These are phyloP conservation scores for Eupithecia abbreviata DNA, from an alignment of 2,888 invertebrate genomes.

Conservation along the genomic window DNA sequence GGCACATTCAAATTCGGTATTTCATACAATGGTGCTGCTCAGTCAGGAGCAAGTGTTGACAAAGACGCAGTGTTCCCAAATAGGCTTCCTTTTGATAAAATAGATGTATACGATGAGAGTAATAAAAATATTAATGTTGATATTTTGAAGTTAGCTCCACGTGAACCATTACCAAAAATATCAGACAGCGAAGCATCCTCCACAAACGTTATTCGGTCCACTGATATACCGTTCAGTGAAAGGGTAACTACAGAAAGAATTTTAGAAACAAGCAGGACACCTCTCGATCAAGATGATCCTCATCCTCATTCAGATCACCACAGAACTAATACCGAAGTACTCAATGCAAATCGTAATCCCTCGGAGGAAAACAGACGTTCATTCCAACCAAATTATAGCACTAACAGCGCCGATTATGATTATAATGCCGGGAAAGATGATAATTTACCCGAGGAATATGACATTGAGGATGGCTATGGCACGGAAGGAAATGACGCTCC, in stretches of 20 bases:
- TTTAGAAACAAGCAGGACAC: slow-evolving; percentile 49
- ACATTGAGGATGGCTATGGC: slow-evolving; percentile 69
- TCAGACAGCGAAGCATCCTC: slow-evolving; percentile 30
- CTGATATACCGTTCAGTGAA: slow-evolving; percentile 50
- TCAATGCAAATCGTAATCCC: slow-evolving; percentile 51
- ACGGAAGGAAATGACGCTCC: slow-evolving; percentile 71
- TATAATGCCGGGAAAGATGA: slow-evolving; percentile 72
- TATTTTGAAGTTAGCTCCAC: slow-evolving; percentile 50
- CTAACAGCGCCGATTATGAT: slow-evolving; percentile 66
- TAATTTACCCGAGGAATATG: slow-evolving; percentile 67
- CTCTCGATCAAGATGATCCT: slow-evolving; percentile 46
- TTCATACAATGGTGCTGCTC: slow-evolving; percentile 91
- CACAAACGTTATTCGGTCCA: slow-evolving; percentile 39
- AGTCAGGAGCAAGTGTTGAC: slow-evolving; percentile 89
- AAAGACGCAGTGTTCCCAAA: slow-evolving; percentile 80
- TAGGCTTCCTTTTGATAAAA: slow-evolving; percentile 72
- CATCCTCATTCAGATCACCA: slow-evolving; percentile 76
- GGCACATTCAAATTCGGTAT: slow-evolving; percentile 92
- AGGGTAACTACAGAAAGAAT: slow-evolving; percentile 46
- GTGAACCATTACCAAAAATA: slow-evolving; percentile 40
- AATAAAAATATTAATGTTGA: slow-evolving; percentile 73
- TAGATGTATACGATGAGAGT: slow-evolving; percentile 73
- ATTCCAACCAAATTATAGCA: slow-evolving; percentile 62
- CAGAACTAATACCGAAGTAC: slow-evolving; percentile 48
- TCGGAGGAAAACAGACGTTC: slow-evolving; percentile 66